These are phyloP conservation scores for Limnephilus lunatus DNA, from an alignment of 2,888 invertebrate species.

Conservation along the genomic window DNA sequence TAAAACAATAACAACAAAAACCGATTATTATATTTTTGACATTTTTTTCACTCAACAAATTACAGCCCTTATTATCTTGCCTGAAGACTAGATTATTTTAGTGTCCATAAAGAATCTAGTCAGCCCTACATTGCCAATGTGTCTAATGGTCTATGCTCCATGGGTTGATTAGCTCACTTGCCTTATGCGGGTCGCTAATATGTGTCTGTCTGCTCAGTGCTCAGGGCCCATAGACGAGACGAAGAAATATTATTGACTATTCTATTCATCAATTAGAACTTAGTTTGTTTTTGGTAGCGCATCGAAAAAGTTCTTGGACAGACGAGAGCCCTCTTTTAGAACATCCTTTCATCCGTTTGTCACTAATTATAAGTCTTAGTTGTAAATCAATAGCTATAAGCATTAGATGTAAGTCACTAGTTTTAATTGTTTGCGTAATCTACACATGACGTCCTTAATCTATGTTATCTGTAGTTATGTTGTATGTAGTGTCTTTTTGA, in stretches of 20 bases:
- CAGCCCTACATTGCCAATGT: constrained; percentile 26
- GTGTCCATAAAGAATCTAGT: not conserved
- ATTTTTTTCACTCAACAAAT: not conserved
- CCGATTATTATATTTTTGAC: not conserved
- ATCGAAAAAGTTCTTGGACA: no score
- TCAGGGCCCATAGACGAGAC: not conserved
- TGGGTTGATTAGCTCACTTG: constrained; percentile 13
- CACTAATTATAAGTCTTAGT: no score
- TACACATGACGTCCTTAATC: no score
- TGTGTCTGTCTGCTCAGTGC: constrained; percentile 8
- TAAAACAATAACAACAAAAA: no score
- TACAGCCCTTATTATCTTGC: not conserved
- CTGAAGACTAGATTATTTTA: not conserved
- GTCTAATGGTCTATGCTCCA: not conserved
- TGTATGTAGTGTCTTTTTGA: no score
- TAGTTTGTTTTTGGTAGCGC: no score
- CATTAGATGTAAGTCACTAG: no score
- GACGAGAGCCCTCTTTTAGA: no score
- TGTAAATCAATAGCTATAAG: no score
- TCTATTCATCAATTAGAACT: not conserved
- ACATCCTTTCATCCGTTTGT: no score
- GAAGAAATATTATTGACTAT: constrained; percentile 10
- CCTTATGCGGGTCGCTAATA: constrained; percentile 35
- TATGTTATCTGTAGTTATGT: no score
- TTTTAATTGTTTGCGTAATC: no score